Evolutionary conservation across 1,140 invertebrate genomes (phyloP), one percentile per base, ranked within the genome.

Genomic region (Tribolium madens): DNA sequence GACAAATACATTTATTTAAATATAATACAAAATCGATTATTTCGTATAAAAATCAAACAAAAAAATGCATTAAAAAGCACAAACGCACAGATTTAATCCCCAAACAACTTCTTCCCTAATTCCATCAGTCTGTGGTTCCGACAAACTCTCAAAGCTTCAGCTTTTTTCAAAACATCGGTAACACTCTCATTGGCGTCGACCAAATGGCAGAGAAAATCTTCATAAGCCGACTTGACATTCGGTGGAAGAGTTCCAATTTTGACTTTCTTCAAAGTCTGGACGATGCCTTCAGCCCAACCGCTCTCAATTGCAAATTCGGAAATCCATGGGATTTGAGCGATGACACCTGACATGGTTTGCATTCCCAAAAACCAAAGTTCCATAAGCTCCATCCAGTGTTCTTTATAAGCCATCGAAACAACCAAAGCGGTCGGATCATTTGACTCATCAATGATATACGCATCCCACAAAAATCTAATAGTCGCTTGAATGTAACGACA

Each of bases 331-430:
- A 96, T 90, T 52, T 92, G 88, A 2, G 92, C 89, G 5, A 97
- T 85, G 0, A 97, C 91, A 3, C 91, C 90, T 79, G 93, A 92
- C 87, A 97, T 92, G 9, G 95, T 96, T 86, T 97, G 95, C 94
- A 97, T 96, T 9, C 96, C 95, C 14, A 97, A 87, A 86, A 96
- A 97, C 96, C 96, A 97, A 0, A 97, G 87, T 85, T 97, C 96
- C 86, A 92, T 94, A 12, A 97, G 89, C 81, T 97, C 95, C 85
- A 92, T 91, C 96, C 96, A 97, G 76, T 92, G 87, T 83, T 93
- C 92, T 83, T 96, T 95, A 85, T 97, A 97, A 9, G 90, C 88
- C 87, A 95, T 93, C 1, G 94, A 91, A 0, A 97, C 93, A 1
- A 96, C 94, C 33, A 97, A 85, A 69, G 92, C 91, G 14, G 90